Conservation (phyloP, 2,888 invertebrate species). For the Mesorhabditis spiculigera region DNA sequence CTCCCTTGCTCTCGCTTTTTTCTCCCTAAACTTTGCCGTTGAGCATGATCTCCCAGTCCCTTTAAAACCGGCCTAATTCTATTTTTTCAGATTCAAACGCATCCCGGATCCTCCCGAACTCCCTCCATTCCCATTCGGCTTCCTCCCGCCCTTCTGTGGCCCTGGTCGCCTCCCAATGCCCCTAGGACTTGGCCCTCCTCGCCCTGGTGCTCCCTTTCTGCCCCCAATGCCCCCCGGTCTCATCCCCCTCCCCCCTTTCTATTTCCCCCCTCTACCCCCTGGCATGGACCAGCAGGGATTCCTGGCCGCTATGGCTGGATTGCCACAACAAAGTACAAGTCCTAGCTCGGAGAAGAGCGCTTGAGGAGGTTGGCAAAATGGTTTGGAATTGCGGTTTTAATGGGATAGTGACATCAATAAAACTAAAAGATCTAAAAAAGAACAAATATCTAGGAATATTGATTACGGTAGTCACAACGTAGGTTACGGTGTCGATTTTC, state of each 20-base stretch:
- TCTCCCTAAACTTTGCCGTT: neutral
- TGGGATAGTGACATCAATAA: no score
- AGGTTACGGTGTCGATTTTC: no score
- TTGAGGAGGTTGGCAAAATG: neutral
- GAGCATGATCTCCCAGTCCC: slow-evolving; percentile 11
- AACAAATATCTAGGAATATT: no score
- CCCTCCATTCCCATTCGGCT: slow-evolving; percentile 8
- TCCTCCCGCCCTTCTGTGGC: slow-evolving; percentile 15
- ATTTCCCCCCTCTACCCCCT: slow-evolving; percentile 20
- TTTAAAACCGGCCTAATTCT: slow-evolving; percentile 4
- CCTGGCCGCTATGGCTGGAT: slow-evolving; percentile 23
- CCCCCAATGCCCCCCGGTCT: slow-evolving; percentile 5
- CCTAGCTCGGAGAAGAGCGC: slow-evolving; percentile 6
- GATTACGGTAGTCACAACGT: no score
- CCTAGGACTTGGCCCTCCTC: slow-evolving; percentile 2
- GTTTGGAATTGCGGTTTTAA: neutral
- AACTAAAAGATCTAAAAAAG: no score
- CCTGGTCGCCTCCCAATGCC: slow-evolving; percentile 10
- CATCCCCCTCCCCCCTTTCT: slow-evolving; percentile 4
- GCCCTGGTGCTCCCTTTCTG: neutral
- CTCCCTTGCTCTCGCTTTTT: neutral
- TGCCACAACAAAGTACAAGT: slow-evolving; percentile 8
- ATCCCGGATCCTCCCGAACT: slow-evolving; percentile 15
- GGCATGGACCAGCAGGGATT: slow-evolving; percentile 21
- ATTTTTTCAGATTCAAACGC: slow-evolving; percentile 17